Percentiles rank a stretch among this genome's conserved stretches.
These are phyloP conservation scores for Podarcis muralis DNA, from an alignment of 2,113 vertebrate genomes.

Conservation along the genomic window DNA sequence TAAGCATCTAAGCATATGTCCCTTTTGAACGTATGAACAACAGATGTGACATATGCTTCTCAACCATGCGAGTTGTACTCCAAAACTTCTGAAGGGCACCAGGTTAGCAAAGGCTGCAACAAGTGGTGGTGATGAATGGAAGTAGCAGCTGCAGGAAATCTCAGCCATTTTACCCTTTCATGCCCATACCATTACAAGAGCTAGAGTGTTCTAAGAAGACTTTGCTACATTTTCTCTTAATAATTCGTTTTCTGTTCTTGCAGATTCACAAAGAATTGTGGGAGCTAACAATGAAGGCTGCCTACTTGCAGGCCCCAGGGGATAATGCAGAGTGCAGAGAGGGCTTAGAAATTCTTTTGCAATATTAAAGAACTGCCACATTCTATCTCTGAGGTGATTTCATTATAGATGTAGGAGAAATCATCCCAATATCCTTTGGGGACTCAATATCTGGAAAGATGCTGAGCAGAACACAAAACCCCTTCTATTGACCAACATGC, in stretches of 20 bases:
- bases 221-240: neutral
- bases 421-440: neutral
- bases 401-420: slow-evolving; percentile 12
- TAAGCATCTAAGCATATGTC: neutral
- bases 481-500: neutral
- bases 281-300: neutral
- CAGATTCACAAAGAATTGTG: neutral
- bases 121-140: neutral
- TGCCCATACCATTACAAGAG: neutral
- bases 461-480: neutral
- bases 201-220: neutral
- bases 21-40: neutral
- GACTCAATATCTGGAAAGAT: neutral
- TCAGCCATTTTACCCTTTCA: neutral
- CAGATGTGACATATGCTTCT: neutral
- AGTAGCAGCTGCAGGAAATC: neutral
- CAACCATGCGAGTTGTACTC: neutral
- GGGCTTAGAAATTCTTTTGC: neutral
- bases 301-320: neutral
- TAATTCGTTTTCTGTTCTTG: neutral
- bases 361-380: slow-evolving; percentile 27
- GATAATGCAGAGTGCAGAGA: neutral
- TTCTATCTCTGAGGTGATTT: slow-evolving; percentile 13
- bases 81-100: too few relatives aligned
- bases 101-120: too few relatives aligned